Percentiles rank a stretch among this genome's conserved stretches.
Conservation (phyloP, 1,140 invertebrate species). For the Carcinoscorpius rotundicauda region DNA sequence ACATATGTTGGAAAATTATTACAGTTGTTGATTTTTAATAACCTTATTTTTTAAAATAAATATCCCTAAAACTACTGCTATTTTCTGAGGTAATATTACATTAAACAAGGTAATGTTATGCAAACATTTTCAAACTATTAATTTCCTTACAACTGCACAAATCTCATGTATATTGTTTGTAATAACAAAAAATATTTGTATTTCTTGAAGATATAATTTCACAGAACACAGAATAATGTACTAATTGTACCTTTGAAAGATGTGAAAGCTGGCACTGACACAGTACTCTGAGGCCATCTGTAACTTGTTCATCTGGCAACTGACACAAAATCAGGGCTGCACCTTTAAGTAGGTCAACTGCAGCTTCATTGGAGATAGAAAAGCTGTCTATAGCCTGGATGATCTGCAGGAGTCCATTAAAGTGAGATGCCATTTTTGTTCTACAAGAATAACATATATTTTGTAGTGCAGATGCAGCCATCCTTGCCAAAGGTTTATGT, state of each 20-base stretch:
- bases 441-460: constrained; percentile 59
- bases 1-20: too few relatives aligned
- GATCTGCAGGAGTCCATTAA: constrained; percentile 65
- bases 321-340: constrained; percentile 50
- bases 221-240: too few relatives aligned
- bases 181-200: too few relatives aligned
- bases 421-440: constrained; percentile 63
- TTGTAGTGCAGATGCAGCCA: constrained; percentile 58
- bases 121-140: too few relatives aligned
- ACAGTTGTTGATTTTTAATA: too few relatives aligned
- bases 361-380: constrained; percentile 62
- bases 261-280: constrained; percentile 39
- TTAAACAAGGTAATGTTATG: too few relatives aligned
- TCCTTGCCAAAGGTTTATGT: constrained; percentile 55
- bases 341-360: constrained; percentile 69
- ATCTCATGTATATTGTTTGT: too few relatives aligned
- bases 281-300: constrained; percentile 58
- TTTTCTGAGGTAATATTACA: too few relatives aligned
- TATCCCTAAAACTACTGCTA: too few relatives aligned
- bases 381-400: constrained; percentile 64
- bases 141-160: too few relatives aligned
- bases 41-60: too few relatives aligned
- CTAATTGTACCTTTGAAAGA: constrained; percentile 41
- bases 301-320: constrained; percentile 48
- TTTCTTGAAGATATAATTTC: too few relatives aligned